Conservation (phyloP, 2,113 vertebrate species). For the Gallinago undulata region DNA sequence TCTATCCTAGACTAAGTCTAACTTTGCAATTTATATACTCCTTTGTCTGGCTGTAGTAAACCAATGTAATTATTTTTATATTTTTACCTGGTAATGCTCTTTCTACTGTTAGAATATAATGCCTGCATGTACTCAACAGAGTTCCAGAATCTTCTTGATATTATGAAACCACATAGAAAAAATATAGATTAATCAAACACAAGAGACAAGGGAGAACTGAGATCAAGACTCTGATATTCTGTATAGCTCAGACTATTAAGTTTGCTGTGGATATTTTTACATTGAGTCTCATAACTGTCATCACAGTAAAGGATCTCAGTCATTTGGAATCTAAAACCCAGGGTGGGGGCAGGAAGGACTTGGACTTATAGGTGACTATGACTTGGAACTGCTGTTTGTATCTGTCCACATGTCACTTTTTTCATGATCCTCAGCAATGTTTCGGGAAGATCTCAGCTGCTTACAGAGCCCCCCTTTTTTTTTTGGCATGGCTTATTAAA, state of each 20-base stretch:
- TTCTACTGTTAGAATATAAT: background rate
- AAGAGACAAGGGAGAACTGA: background rate
- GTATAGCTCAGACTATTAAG: background rate
- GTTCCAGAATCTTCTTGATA: background rate
- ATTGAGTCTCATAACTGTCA: background rate
- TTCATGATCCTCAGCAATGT: background rate
- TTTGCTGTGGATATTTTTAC: background rate
- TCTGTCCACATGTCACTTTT: background rate
- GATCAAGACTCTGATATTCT: background rate
- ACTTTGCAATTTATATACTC: background rate
- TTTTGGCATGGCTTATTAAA: background rate
- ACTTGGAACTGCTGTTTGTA: background rate
- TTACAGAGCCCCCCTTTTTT: background rate
- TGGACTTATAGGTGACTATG: background rate
- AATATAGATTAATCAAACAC: background rate
- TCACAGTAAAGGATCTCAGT: background rate
- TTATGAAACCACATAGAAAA: background rate
- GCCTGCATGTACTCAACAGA: background rate
- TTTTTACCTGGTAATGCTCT: background rate
- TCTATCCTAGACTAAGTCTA: background rate
- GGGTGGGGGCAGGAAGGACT: background rate
- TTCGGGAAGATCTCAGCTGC: background rate
- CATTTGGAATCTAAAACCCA: background rate
- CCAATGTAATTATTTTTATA: background rate
- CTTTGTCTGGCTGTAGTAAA: background rate